These are phyloP conservation scores for Auanema freiburgensis DNA, from an alignment of 2,888 invertebrate genomes.

Conservation along the genomic window DNA sequence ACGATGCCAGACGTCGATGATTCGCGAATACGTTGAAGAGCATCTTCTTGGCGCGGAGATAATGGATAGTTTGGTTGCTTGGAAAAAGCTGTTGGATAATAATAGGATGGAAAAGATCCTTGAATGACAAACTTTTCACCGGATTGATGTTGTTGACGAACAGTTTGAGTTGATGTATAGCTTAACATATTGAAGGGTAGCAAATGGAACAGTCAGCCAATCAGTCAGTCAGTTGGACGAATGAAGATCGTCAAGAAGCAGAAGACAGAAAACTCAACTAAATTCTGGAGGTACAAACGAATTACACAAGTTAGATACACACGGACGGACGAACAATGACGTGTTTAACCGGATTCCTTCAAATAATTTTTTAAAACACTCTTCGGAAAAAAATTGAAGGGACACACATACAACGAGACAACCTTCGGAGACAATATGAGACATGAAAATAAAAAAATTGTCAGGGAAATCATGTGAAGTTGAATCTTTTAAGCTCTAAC, in stretches of 20 bases:
- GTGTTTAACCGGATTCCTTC: no score
- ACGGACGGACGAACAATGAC: no score
- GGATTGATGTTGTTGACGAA: background rate
- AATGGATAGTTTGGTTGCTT: constrained; percentile 25
- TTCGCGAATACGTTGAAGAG: constrained; percentile 39
- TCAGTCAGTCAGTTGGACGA: background rate
- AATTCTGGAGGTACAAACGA: no score
- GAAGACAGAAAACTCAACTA: no score
- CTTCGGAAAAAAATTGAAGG: no score
- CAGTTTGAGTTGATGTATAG: constrained; percentile 4
- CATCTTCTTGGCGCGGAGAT: constrained; percentile 46
- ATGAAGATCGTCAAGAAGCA: background rate
- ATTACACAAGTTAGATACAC: no score
- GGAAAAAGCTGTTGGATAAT: constrained; percentile 31
- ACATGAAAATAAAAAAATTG: no score
- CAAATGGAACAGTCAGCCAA: background rate
- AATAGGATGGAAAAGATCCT: constrained; percentile 36
- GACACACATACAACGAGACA: no score
- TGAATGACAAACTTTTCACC: constrained; percentile 1
- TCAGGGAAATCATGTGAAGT: no score
- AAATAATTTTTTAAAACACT: no score
- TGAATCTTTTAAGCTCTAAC: no score
- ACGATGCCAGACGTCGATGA: constrained; percentile 29
- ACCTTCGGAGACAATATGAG: no score
- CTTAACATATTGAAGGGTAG: background rate